Conservation (phyloP, 2,113 vertebrate genomes). For the Peromyscus californicus region DNA sequence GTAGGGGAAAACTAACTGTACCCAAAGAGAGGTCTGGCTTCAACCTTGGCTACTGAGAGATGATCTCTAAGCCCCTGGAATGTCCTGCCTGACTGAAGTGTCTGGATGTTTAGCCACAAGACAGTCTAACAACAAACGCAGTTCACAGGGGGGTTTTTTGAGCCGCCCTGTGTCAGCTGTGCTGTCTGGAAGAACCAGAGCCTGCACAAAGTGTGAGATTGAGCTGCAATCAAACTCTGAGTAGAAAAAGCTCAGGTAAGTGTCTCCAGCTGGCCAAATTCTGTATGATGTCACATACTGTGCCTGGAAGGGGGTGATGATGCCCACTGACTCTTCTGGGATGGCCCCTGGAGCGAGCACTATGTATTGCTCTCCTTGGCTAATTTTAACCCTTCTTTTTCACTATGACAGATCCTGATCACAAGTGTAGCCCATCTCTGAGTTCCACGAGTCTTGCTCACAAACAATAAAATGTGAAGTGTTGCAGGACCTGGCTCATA, state of each 20-base stretch:
- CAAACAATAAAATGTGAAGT: not conserved
- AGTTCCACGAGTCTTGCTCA: not conserved
- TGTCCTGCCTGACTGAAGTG: not conserved
- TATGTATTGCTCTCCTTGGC: not conserved
- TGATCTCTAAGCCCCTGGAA: not conserved
- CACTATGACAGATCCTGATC: not conserved
- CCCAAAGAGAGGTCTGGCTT: not conserved
- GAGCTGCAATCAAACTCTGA: not conserved
- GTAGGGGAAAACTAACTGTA: not conserved
- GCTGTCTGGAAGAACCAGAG: not conserved
- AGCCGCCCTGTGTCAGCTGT: not conserved
- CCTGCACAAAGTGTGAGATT: not conserved
- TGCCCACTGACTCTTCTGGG: not conserved
- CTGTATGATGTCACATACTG: not conserved
- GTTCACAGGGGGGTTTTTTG: not conserved
- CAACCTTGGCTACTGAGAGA: not conserved
- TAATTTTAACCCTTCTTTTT: slow-evolving; percentile 20
- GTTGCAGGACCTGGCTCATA: not conserved
- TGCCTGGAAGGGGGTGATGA: not conserved
- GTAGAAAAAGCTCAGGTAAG: not conserved
- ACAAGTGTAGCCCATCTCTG: not conserved
- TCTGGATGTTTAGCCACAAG: not conserved
- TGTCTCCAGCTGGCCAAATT: not conserved
- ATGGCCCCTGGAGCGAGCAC: not conserved
- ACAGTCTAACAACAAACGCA: not conserved